Conservation (phyloP, 2,888 invertebrate species). For the Tholera decimalis region DNA sequence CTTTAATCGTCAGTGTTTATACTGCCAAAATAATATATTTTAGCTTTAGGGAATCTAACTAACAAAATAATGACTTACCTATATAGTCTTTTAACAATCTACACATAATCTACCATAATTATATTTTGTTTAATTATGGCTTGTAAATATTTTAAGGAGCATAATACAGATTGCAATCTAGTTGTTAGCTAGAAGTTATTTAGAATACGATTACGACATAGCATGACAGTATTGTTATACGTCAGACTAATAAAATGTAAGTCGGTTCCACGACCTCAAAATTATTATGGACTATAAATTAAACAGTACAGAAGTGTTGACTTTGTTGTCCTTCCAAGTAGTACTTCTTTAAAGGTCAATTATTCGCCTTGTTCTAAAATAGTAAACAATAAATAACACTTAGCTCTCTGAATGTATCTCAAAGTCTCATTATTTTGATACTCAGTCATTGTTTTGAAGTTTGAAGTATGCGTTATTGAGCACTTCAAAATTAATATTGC, state of each 20-base stretch:
- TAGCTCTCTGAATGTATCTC: neutral
- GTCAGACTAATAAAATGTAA: conserved; percentile 12
- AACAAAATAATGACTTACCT: too few relatives aligned
- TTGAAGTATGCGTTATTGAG: neutral
- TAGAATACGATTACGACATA: neutral
- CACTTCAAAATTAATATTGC: conserved; percentile 5
- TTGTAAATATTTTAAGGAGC: too few relatives aligned
- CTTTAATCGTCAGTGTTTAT: too few relatives aligned
- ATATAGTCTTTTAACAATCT: too few relatives aligned
- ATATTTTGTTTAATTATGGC: too few relatives aligned
- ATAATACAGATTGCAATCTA: too few relatives aligned
- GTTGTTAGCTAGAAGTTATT: too few relatives aligned
- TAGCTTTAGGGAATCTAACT: too few relatives aligned
- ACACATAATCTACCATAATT: too few relatives aligned
- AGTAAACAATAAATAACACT: conserved; percentile 7
- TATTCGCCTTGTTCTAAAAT: conserved; percentile 14
- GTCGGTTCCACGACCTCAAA: conserved; percentile 1
- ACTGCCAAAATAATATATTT: too few relatives aligned
- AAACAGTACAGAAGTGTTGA: conserved; percentile 18
- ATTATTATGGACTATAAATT: conserved; percentile 32
- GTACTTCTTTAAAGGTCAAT: conserved; percentile 36
- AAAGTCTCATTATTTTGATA: neutral
- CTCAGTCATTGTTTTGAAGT: neutral
- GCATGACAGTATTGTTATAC: neutral
- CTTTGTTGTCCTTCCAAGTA: neutral